Percentiles rank a stretch among this genome's conserved stretches.
phyloP scores from a whole-genome alignment of 1,140 invertebrate genomes.

The Thereuonema tuberculata region DNA sequence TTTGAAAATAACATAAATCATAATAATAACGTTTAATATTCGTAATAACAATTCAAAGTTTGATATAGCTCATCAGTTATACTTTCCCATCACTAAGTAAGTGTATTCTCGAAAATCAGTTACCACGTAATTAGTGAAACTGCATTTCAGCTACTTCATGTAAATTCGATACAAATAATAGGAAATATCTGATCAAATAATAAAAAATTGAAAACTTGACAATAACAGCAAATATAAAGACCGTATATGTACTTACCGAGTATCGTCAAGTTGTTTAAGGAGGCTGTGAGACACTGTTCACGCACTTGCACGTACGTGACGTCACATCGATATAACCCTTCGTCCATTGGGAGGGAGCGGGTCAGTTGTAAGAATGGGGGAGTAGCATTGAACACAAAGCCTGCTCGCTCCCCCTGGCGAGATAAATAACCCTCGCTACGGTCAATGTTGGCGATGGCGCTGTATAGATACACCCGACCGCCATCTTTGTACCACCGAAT shows the following conservation, averaged over 20 bases:
- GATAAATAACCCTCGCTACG: slow-evolving; percentile 56
- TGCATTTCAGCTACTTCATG: no score
- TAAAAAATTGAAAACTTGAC: no score
- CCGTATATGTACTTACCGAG: slow-evolving; percentile 45
- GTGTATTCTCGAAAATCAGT: no score
- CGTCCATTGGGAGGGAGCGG: slow-evolving; percentile 52
- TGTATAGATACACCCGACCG: slow-evolving; percentile 66
- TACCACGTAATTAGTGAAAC: no score
- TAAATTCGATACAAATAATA: no score
- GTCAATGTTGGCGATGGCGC: slow-evolving; percentile 53
- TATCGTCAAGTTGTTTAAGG: slow-evolving; percentile 61
- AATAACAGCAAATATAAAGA: no score
- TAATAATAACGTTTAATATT: no score
- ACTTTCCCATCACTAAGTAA: no score
- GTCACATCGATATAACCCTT: slow-evolving; percentile 70
- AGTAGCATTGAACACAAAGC: slow-evolving; percentile 37
- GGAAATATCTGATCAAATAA: no score
- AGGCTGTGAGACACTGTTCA: slow-evolving; percentile 59
- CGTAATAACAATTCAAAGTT: no score
- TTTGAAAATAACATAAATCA: no score
- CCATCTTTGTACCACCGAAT: slow-evolving; percentile 78
- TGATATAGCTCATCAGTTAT: no score
- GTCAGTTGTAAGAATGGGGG: slow-evolving; percentile 50
- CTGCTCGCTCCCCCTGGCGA: slow-evolving; percentile 16
- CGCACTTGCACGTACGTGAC: slow-evolving; percentile 65